Evolutionary conservation across 2,888 invertebrate species (phyloP), one percentile per base, ranked within the genome.

Genomic region (Alcis repandata): DNA sequence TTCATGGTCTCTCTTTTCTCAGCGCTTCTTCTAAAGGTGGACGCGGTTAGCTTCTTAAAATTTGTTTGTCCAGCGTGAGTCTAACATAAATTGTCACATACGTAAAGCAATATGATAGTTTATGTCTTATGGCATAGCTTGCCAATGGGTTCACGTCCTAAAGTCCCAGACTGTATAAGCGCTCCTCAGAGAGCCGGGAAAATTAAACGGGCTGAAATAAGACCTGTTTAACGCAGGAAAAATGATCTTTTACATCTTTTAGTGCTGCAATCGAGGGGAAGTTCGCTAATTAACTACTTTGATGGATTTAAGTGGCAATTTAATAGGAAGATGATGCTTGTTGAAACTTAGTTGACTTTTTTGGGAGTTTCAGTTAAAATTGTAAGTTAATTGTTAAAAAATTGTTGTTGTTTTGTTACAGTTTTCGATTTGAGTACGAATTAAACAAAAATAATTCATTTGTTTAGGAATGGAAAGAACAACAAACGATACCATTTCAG

Each of bases 111-210:
- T 19, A 20, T 19, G 7, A 11, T 20, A 11, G 9, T 3, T 19
- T 0, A 0, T 17, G n/a, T n/a, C n/a, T n/a, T n/a, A n/a, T 13
- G 0, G 45, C 22, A 11, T 43, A 36, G 43, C 59, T 51, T 22
- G 36, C 13, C 11, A 57, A 32, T 66, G 60, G 60, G 40, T 27
- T 40, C 33, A 2, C 46, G 48, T 15, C 65, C 57, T 85, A 87
- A 88, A 85, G 86, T 89, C 85, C 82, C 86, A 90, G 92, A 91
- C 91, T 90, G 75, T 80, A 87, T 88, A 90, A 91, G 88, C 86
- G 82, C 87, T 78, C 90, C 87, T 79, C 82, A 77, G 90, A 90
- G 90, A 89, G 79, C 67, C 79, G 71, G 77, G 78, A 81, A 88
- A 89, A 89, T 89, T 87, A 89, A 90, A 87, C 83, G 77, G 84